Evolutionary conservation across 2,888 invertebrate species (phyloP).

Genomic region (Cosmia pyralina): DNA sequence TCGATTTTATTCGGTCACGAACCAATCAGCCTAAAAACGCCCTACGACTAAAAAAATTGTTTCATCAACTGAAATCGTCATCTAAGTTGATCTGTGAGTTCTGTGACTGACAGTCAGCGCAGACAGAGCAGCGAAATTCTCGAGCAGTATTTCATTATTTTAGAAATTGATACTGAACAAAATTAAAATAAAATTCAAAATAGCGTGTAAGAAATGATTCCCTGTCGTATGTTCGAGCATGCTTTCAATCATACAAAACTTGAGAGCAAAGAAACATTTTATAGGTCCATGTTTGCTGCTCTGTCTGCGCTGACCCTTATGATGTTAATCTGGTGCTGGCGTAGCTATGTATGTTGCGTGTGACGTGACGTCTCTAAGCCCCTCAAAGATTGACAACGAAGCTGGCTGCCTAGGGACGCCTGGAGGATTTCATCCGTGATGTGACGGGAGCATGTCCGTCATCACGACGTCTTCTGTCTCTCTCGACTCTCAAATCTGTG

Average conservation of each 20-base stretch:
- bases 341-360: conserved; percentile 7
- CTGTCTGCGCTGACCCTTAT: not conserved
- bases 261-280: not conserved
- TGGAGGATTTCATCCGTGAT: conserved; percentile 30
- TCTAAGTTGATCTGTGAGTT: not conserved
- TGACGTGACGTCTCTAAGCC: conserved; percentile 40
- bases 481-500: not conserved
- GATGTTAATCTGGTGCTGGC: conserved; percentile 11
- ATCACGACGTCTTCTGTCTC: conserved; percentile 9
- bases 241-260: not conserved
- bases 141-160: not conserved
- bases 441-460: conserved; percentile 13
- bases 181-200: not conserved
- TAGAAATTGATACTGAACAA: not conserved
- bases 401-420: not conserved
- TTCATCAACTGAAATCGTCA: not conserved
- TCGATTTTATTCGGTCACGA: conserved; percentile 22
- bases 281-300: too few relatives aligned
- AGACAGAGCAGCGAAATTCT: too few relatives aligned
- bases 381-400: conserved; percentile 40
- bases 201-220: not conserved
- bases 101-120: not conserved
- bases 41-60: conserved; percentile 2
- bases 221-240: not conserved
- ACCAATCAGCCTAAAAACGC: conserved; percentile 26